Evolutionary conservation across 2,113 vertebrate genomes (phyloP), one percentile per base, ranked within the genome.

Genomic region (Sinosuthora webbiana): DNA sequence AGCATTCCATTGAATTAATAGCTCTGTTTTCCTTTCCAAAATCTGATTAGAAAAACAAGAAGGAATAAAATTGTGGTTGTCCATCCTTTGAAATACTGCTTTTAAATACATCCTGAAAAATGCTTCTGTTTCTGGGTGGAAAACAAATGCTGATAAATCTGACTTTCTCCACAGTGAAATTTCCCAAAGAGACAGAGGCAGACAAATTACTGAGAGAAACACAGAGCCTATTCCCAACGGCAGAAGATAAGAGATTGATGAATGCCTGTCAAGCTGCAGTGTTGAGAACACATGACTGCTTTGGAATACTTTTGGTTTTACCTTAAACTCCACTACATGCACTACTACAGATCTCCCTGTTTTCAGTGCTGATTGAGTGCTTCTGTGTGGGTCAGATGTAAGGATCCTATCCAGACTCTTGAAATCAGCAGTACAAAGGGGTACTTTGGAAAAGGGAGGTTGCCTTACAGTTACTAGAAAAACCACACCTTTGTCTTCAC

Each of bases 1-100:
- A 89, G 18, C 33, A 83, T 84, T 60, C 62, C 25, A 76, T 87
- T 93, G 84, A 87, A 93, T 73, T 76, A 62, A 90, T 81, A 91
- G n/a, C 60, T 93, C 22, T 57, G 39, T 69, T 95, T 95, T 87
- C 39, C 75, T 83, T 87, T 85, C 55, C 45, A 80, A 82, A 95
- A 95, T 83, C 30, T 37, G 47, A 94, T 94, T 94, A 87, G 71
- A 75, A 76, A 94, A 93, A 70, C 21, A 64, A 89, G 5, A 15
- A 81, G 49, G 70, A 95, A 57, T 76, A 50, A 70, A 91, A 83
- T 13, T 28, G 35, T 35, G 4, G 14, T 56, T 59, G 31, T 37
- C 33, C 17, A 49, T 63, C 30, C 21, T 89, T 81, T 86, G 60
- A 92, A 91, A 77, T 33, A 49, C 11, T 80, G n/a, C 33, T 69